phyloP scores from a whole-genome alignment of 2,113 vertebrate genomes.

The Anguilla rostrata region DNA sequence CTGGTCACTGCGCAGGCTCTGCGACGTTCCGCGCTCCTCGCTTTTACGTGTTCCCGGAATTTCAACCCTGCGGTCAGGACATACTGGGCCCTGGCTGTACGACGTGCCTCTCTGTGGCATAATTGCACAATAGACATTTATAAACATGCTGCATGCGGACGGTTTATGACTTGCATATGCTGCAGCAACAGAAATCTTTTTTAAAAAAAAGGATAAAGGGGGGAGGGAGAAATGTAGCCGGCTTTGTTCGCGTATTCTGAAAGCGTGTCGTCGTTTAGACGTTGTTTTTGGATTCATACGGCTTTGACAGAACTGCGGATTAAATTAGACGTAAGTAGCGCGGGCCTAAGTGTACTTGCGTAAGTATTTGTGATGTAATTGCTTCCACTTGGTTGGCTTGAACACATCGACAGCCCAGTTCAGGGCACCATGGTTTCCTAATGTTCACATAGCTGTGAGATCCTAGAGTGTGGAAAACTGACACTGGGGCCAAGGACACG shows the following conservation, averaged over 20 bases:
- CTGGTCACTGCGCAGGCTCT: not conserved
- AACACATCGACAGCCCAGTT: constrained; percentile 62
- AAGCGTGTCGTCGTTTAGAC: constrained; percentile 11
- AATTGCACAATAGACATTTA: constrained; percentile 41
- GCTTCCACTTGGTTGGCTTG: constrained; percentile 62
- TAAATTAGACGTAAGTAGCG: constrained; percentile 61
- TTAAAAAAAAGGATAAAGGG: not conserved
- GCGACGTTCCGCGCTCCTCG: not conserved
- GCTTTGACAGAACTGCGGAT: constrained; percentile 55
- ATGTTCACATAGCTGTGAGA: constrained; percentile 31
- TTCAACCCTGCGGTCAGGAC: not conserved
- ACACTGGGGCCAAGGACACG: not conserved
- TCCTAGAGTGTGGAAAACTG: not conserved
- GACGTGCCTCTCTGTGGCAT: constrained; percentile 27
- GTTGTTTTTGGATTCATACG: constrained; percentile 47
- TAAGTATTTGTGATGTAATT: constrained; percentile 67
- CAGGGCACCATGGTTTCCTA: constrained; percentile 48
- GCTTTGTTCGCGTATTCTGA: constrained; percentile 21
- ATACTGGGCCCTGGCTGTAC: constrained; percentile 5
- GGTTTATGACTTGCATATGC: constrained; percentile 40
- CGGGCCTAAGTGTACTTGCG: constrained; percentile 47
- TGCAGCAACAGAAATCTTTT: constrained; percentile 21
- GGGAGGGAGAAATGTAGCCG: too few relatives aligned
- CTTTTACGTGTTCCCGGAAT: not conserved
- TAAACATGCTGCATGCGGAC: constrained; percentile 10